Base-by-base conservation (phyloP, 2,888 invertebrate species). In the Polyommatus iphigenia region DNA sequence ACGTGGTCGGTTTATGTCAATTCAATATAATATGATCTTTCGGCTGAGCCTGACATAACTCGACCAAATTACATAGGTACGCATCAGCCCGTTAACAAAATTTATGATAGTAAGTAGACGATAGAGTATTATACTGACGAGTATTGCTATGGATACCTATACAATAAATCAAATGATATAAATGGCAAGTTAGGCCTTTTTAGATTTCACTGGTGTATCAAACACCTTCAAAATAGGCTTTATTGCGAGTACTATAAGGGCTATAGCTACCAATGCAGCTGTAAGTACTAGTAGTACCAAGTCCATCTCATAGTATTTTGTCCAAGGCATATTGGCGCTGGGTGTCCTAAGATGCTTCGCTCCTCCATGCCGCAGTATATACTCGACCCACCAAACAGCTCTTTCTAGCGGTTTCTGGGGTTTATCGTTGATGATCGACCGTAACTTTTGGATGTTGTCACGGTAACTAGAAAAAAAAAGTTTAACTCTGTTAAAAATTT, bases 341-440 rank as follows among this genome's bases (percentile, higher is more conserved):
- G 83, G 82, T 0, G 84, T 50, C 8, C 82, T 82, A 1, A 85
- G 80, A 67, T 86, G 84, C 7, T 59, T 78, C 3, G 83, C 84
- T 5, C 85, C 84, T 6, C 81, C 81, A 71, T 85, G 85, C 0
- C 84, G 81, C 29, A 86, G 79, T 6, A 85, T 82, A 78, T 86
- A 81, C 78, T 86, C 86, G 0, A 82, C 85, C 87, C 87, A 87
- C 85, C 86, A 87, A 3, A 87, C 82, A 7, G 85, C 84, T 0
- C 85, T 83, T 32, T 87, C 85, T 13, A 87, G 62, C 0, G 85
- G 78, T 7, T 80, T 76, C 57, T 82, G 79, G 0, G 82, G 82
- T 50, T 83, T 81, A 59, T 85, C 84, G 3, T 76, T 29, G 77
- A 85, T 83, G 3, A 83, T n/a, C 2, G 77, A 73, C 0, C 81